Conservation (phyloP, 2,888 invertebrate species). For the Aleiodes testaceus region DNA sequence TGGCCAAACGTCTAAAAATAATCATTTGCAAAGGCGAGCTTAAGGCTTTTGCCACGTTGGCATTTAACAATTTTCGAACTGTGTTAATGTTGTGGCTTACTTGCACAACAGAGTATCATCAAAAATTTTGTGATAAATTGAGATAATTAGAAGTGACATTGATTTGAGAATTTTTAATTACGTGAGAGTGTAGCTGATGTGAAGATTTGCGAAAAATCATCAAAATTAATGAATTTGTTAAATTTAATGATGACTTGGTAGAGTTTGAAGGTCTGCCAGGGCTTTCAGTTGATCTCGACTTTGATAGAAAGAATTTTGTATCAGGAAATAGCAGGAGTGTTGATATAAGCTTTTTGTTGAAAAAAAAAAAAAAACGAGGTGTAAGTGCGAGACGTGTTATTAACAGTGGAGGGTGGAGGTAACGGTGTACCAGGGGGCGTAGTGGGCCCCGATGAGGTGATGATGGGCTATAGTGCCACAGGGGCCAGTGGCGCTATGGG, state of each 20-base stretch:
- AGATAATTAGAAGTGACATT: background rate
- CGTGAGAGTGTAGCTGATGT: too few relatives aligned
- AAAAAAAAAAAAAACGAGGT: slow-evolving; percentile 38
- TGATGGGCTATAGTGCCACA: slow-evolving; percentile 66
- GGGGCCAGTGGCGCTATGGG: slow-evolving; percentile 61
- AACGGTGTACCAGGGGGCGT: slow-evolving; percentile 55
- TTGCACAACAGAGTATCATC: background rate
- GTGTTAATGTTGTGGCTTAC: background rate
- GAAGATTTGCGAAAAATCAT: background rate
- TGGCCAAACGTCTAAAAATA: slow-evolving; percentile 19
- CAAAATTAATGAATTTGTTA: background rate
- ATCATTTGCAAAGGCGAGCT: slow-evolving; percentile 14
- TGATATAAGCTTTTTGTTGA: background rate
- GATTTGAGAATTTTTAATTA: background rate
- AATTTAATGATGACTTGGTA: slow-evolving; percentile 10
- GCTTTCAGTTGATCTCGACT: slow-evolving; percentile 37
- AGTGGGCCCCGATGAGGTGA: slow-evolving; percentile 64
- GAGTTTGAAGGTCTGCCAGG: slow-evolving; percentile 1
- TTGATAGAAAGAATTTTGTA: background rate
- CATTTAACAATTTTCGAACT: slow-evolving; percentile 5
- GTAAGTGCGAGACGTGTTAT: slow-evolving; percentile 37
- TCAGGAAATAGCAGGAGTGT: background rate
- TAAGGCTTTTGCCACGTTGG: background rate
- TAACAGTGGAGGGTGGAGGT: slow-evolving; percentile 67
- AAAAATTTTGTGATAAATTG: background rate